phyloP scores from a whole-genome alignment of 2,113 vertebrate species.

The Petrocephalus microphthalmus region DNA sequence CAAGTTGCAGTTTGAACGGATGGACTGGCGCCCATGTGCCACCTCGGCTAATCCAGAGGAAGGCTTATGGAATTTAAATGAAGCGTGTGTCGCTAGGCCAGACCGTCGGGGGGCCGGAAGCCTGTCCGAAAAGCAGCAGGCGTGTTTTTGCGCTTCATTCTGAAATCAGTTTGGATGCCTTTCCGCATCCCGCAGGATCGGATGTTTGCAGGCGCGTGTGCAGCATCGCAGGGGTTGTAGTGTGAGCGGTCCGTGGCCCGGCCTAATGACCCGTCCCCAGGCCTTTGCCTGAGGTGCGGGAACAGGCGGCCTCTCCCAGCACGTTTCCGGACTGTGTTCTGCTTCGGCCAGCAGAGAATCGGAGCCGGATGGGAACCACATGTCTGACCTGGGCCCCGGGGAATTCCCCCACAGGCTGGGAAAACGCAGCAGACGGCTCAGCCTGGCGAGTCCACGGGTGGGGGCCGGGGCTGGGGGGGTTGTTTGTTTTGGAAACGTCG shows the following conservation, averaged over 20 bases:
- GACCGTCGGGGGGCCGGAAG: background rate
- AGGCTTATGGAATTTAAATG: background rate
- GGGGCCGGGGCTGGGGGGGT: background rate
- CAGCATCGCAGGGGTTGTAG: background rate
- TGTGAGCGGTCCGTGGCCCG: background rate
- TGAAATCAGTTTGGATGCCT: background rate
- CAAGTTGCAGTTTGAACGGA: background rate
- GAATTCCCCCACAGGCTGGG: conserved; percentile 19
- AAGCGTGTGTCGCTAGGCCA: background rate
- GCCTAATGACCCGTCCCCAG: background rate
- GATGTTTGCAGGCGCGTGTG: background rate
- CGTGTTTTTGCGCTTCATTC: background rate
- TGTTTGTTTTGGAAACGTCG: conserved; percentile 35
- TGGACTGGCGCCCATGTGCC: background rate
- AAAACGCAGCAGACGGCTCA: conserved; percentile 28
- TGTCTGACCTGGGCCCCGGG: conserved; percentile 23
- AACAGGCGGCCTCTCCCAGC: conserved; percentile 14
- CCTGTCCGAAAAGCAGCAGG: background rate
- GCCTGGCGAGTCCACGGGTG: background rate
- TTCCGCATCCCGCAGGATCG: background rate
- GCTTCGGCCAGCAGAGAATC: conserved; percentile 32
- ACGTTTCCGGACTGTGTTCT: conserved; percentile 24
- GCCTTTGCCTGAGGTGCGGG: background rate
- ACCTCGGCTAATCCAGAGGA: background rate
- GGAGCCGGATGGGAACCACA: conserved; percentile 27